A percentile compares a stretch with the other conserved stretches of the same genome.
Conservation (phyloP, 2,113 vertebrate species). For the Cephalophus harveyi region DNA sequence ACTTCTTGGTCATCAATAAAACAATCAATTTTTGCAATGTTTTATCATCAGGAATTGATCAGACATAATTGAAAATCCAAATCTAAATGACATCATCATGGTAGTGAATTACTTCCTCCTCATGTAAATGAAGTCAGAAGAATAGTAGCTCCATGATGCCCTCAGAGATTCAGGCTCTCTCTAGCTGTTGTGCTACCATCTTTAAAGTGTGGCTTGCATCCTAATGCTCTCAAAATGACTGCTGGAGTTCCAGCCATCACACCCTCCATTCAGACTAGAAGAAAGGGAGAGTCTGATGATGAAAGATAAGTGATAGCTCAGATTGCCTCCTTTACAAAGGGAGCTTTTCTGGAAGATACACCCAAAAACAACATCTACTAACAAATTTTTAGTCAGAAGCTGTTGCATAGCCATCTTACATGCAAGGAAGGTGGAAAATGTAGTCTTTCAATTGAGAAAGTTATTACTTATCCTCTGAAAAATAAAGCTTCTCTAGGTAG, state of each 20-base stretch:
- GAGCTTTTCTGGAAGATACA: not conserved
- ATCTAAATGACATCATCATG: not conserved
- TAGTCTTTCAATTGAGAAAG: not conserved
- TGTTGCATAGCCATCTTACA: not conserved
- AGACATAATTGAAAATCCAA: not conserved
- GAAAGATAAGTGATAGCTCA: not conserved
- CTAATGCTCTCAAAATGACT: not conserved
- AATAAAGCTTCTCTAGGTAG: not conserved
- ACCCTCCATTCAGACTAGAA: not conserved
- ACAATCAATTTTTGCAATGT: not conserved
- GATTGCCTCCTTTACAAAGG: not conserved
- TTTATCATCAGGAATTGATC: not conserved
- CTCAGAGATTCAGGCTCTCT: not conserved
- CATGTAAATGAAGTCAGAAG: not conserved
- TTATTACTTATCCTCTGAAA: not conserved
- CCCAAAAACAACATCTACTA: not conserved
- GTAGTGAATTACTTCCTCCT: not conserved
- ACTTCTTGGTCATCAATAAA: not conserved
- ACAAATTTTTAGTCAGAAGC: not conserved
- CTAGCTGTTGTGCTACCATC: not conserved
- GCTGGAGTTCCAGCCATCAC: not conserved
- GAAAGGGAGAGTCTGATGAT: not conserved
- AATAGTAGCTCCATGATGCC: not conserved
- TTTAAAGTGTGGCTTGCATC: not conserved
- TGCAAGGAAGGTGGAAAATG: not conserved